Conservation (phyloP, 2,797 vertebrate species). For the Channa striata region DNA sequence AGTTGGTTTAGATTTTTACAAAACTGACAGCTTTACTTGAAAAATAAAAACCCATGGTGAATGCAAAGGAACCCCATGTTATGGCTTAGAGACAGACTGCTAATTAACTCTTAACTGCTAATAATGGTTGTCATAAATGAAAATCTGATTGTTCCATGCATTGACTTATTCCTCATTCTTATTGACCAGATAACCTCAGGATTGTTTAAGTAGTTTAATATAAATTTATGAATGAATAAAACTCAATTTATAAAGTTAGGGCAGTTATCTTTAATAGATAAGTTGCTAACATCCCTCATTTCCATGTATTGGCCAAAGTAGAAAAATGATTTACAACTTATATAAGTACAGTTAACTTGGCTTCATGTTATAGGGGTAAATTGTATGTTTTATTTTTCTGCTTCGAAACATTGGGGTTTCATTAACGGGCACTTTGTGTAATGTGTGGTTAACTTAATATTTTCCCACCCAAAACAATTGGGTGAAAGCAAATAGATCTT, state of each 20-base stretch:
- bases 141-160: slow-evolving; percentile 23
- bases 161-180: slow-evolving; percentile 30
- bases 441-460: slow-evolving; percentile 36
- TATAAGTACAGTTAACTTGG: slow-evolving; percentile 20
- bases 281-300: slow-evolving; percentile 20
- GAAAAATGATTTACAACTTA: slow-evolving; percentile 26
- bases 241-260: slow-evolving; percentile 23
- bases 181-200: slow-evolving; percentile 59
- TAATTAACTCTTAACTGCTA: slow-evolving; percentile 7
- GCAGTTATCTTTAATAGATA: slow-evolving; percentile 13
- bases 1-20: slow-evolving; percentile 20
- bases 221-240: slow-evolving; percentile 22
- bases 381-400: slow-evolving; percentile 47
- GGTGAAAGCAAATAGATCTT: slow-evolving; percentile 29
- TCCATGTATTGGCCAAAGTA: slow-evolving; percentile 34
- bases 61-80: slow-evolving; percentile 14
- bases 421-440: slow-evolving; percentile 35
- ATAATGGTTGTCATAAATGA: slow-evolving; percentile 8
- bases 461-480: slow-evolving; percentile 19
- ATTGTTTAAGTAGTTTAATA: slow-evolving; percentile 41
- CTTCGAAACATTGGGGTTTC: slow-evolving; percentile 45
- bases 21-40: slow-evolving; percentile 14
- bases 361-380: slow-evolving; percentile 40
- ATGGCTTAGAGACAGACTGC: slow-evolving; percentile 15
- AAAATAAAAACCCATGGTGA: slow-evolving; percentile 11